Conservation (phyloP, 2,888 invertebrate genomes). For the Tipula unca region DNA sequence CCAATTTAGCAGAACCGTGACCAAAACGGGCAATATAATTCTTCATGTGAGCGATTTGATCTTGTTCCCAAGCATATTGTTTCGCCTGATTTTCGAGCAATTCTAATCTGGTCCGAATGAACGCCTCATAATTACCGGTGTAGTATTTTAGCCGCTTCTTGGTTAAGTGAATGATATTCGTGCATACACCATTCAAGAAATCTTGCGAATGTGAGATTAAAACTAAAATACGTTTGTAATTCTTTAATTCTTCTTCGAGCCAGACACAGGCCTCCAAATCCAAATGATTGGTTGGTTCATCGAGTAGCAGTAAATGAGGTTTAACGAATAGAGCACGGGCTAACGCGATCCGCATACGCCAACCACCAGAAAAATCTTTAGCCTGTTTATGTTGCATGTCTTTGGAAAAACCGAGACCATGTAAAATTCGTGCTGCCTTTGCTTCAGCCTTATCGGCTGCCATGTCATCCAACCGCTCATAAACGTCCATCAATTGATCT, state of each 20-base stretch:
- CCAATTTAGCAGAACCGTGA: constrained; percentile 97
- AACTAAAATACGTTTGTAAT: constrained; percentile 92
- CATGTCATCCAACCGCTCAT: constrained; percentile 94
- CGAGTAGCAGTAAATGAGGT: constrained; percentile 89
- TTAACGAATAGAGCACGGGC: constrained; percentile 96
- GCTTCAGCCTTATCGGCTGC: constrained; percentile 92
- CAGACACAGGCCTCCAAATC: constrained; percentile 99
- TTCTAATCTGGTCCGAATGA: constrained; percentile 87
- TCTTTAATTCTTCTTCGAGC: constrained; percentile 96
- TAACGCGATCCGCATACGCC: constrained; percentile 98
- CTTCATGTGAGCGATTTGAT: constrained; percentile 99
- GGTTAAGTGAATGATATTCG: constrained; percentile 92
- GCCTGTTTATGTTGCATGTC: constrained; percentile 81
- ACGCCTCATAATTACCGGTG: constrained; percentile 95
- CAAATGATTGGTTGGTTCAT: constrained; percentile 98
- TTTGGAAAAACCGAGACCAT: constrained; percentile 90
- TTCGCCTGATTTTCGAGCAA: constrained; percentile 97
- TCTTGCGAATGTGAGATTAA: constrained; percentile 99
- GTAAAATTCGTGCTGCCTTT: constrained; percentile 87
- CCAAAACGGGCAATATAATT: constrained; percentile 99
- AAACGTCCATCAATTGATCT: constrained; percentile 94
- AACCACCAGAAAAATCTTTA: constrained; percentile 86
- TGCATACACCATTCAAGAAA: constrained; percentile 95
- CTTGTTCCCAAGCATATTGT: constrained; percentile 99
- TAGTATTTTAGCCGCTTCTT: constrained; percentile 91